Evolutionary conservation across 53 echinoderm and acorn worm genomes (phyloP).

Genomic region (Paracentrotus lividus): DNA sequence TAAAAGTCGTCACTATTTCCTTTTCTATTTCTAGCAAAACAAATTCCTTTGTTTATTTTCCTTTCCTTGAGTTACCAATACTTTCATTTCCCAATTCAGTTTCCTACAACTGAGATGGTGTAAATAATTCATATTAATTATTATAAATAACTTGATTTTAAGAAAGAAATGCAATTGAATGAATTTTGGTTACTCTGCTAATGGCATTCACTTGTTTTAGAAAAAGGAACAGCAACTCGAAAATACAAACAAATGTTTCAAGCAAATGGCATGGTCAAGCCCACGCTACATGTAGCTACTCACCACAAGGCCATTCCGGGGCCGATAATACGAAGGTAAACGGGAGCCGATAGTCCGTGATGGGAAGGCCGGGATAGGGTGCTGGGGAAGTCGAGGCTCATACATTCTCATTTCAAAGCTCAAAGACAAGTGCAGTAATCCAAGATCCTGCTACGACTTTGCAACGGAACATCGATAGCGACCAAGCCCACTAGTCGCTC

Average conservation of each 20-base stretch:
- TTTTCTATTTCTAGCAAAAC: background rate
- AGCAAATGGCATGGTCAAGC: constrained; percentile 1
- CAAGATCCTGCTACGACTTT: background rate
- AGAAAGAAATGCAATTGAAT: background rate
- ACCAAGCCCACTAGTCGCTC: constrained; percentile 52
- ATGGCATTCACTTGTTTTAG: background rate
- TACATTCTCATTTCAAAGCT: constrained; percentile 51
- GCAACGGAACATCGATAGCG: background rate
- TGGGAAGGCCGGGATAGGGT: constrained; percentile 46
- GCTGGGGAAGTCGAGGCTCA: constrained; percentile 52
- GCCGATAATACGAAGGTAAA: constrained; percentile 54
- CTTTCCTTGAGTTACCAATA: background rate
- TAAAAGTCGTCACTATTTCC: background rate
- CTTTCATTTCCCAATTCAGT: background rate
- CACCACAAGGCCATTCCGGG: constrained; percentile 44
- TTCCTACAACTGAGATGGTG: background rate
- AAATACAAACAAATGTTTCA: background rate
- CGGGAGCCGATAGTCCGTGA: constrained; percentile 61
- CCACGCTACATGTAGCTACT: constrained; percentile 24
- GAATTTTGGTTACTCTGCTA: background rate
- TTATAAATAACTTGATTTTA: background rate
- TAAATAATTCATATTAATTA: too few species aligned
- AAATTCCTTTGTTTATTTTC: background rate
- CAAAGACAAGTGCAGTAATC: constrained; percentile 41
- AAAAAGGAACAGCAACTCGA: background rate